Conservation (phyloP, 2,797 vertebrate species). For the Lateolabrax maculatus region DNA sequence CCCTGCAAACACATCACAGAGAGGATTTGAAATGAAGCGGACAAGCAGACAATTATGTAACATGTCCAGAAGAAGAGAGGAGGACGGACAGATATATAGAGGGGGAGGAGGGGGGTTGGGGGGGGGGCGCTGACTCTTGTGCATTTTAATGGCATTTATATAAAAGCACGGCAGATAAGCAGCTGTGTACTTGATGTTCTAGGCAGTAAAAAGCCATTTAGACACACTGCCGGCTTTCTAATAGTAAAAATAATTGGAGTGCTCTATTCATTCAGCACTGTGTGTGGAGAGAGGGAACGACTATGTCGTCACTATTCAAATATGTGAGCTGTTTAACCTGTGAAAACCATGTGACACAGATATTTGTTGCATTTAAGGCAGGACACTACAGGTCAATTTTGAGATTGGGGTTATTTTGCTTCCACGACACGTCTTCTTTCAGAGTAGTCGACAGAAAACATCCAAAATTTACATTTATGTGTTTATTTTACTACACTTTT, state of each 20-base stretch:
- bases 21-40: slow-evolving; percentile 82
- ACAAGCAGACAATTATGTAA: slow-evolving; percentile 85
- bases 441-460: too few species aligned
- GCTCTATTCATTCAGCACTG: slow-evolving; percentile 46
- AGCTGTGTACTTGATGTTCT: slow-evolving; percentile 74
- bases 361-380: slow-evolving; percentile 33
- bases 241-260: slow-evolving; percentile 57
- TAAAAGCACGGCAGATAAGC: slow-evolving; percentile 75
- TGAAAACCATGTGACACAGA: slow-evolving; percentile 16
- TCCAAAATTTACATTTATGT: too few species aligned
- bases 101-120: slow-evolving; percentile 32
- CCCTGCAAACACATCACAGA: slow-evolving; percentile 74
- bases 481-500: too few species aligned
- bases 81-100: slow-evolving; percentile 53
- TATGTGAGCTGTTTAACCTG: slow-evolving; percentile 23
- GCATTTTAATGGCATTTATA: slow-evolving; percentile 82
- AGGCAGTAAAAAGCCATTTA: slow-evolving; percentile 73
- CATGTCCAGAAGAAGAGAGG: slow-evolving; percentile 69
- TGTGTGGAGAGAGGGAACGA: slow-evolving; percentile 16
- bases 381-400: too few species aligned
- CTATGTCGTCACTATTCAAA: slow-evolving; percentile 20
- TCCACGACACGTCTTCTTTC: too few species aligned
- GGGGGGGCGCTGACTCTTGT: slow-evolving; percentile 42
- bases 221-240: slow-evolving; percentile 54
- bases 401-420: too few species aligned